Conservation (phyloP, 2,113 vertebrate genomes). For the Oceanites oceanicus region DNA sequence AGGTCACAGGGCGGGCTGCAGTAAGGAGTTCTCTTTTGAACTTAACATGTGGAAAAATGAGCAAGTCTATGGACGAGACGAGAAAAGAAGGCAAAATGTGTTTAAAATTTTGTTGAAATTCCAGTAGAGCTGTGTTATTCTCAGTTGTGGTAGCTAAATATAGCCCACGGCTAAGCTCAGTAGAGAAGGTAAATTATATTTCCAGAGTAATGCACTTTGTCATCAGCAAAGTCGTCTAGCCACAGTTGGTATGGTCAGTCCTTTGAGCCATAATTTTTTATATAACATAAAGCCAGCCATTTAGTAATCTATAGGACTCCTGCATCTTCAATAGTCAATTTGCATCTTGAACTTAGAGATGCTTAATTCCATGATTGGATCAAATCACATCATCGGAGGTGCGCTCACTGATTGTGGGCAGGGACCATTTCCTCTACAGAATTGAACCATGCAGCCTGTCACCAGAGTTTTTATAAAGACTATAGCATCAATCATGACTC, state of each 20-base stretch:
- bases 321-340: background rate
- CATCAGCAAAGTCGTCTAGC: background rate
- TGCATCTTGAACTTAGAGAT: background rate
- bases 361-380: background rate
- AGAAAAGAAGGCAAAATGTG: background rate
- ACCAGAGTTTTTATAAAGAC: background rate
- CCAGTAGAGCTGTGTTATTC: background rate
- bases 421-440: background rate
- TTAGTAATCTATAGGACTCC: background rate
- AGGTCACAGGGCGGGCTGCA: background rate
- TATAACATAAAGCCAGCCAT: background rate
- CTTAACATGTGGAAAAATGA: background rate
- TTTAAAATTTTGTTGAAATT: background rate
- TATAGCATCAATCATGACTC: rapidly evolving
- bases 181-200: background rate
- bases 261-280: rapidly evolving
- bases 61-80: background rate
- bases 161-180: background rate
- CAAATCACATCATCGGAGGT: too few relatives aligned
- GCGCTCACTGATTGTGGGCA: background rate
- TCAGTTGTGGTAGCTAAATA: background rate
- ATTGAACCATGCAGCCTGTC: background rate
- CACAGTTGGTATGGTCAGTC: background rate
- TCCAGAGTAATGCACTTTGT: background rate
- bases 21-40: background rate